Evolutionary conservation across 2,888 invertebrate species (phyloP).

Genomic region (Dorcus parallelipipedus): DNA sequence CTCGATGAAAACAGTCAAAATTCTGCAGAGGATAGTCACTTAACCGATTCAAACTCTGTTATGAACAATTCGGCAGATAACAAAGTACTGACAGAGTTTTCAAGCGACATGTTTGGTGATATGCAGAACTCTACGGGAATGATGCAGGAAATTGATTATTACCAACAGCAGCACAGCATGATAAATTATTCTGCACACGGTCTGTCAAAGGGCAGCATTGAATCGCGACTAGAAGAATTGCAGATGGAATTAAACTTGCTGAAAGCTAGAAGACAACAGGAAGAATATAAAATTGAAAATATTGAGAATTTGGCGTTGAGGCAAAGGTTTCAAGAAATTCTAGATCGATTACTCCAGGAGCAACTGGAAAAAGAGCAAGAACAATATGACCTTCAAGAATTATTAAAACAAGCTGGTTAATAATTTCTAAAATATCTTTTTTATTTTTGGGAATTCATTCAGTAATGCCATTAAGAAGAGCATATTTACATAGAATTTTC

Average conservation of each 20-base stretch:
- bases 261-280: conserved; percentile 69
- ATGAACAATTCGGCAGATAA: conserved; percentile 44
- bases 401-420: conserved; percentile 35
- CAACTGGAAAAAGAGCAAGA: conserved; percentile 77
- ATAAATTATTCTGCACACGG: conserved; percentile 20
- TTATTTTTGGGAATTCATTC: no score
- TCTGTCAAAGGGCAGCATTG: conserved; percentile 39
- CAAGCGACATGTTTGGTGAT: conserved; percentile 58
- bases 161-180: conserved; percentile 32
- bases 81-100: conserved; percentile 58
- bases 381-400: conserved; percentile 41
- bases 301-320: conserved; percentile 81
- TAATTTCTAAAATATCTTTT: background rate
- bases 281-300: conserved; percentile 77
- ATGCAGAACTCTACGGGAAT: conserved; percentile 41
- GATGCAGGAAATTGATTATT: conserved; percentile 45
- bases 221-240: conserved; percentile 65
- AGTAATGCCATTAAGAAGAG: no score
- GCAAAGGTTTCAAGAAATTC: conserved; percentile 72
- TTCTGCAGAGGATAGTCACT: conserved; percentile 69
- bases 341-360: conserved; percentile 76
- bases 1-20: conserved; percentile 75
- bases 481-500: no score
- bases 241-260: conserved; percentile 73
- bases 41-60: conserved; percentile 67